Evolutionary conservation across 2,797 vertebrate species (phyloP).

Genomic region (Pachyuromys duprasi): DNA sequence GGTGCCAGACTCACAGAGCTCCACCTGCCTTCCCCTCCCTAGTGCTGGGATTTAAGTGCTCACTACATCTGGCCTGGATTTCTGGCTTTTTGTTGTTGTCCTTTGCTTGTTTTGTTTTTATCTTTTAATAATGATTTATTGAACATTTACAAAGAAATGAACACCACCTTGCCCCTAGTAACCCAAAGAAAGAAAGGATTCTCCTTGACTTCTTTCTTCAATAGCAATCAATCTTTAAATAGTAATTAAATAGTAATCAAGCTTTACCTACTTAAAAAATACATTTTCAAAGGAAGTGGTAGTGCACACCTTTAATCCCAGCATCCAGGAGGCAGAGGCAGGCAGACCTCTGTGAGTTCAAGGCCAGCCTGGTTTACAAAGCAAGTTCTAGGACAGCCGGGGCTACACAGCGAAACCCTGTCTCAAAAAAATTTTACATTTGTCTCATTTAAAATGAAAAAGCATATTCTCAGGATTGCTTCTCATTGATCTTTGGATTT

Average conservation of each 20-base stretch:
- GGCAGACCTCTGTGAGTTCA: background rate
- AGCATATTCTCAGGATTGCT: background rate
- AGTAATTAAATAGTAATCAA: too few species aligned
- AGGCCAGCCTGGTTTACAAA: background rate
- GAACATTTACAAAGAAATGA: slow-evolving; percentile 41
- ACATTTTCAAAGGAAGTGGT: background rate
- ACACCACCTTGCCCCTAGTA: background rate
- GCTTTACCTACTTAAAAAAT: slow-evolving; percentile 23
- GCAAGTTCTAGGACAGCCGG: background rate
- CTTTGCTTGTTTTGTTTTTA: background rate
- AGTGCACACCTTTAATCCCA: background rate
- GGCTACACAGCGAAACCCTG: background rate
- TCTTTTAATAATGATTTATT: slow-evolving; percentile 37
- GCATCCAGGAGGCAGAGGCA: background rate
- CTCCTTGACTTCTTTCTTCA: background rate
- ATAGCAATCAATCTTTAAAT: slow-evolving; percentile 3
- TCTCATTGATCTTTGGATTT: slow-evolving; percentile 27
- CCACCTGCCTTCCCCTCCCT: background rate
- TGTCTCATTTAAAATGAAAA: slow-evolving; percentile 33
- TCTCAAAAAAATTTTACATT: slow-evolving; percentile 22
- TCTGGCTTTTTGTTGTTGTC: too few species aligned
- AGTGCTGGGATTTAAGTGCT: background rate
- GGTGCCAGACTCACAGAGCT: background rate
- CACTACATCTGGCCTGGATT: background rate
- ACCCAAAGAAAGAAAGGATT: slow-evolving; percentile 18